Evolutionary conservation across 2,888 invertebrate genomes (phyloP).

Genomic region (Brachypterus glaber): DNA sequence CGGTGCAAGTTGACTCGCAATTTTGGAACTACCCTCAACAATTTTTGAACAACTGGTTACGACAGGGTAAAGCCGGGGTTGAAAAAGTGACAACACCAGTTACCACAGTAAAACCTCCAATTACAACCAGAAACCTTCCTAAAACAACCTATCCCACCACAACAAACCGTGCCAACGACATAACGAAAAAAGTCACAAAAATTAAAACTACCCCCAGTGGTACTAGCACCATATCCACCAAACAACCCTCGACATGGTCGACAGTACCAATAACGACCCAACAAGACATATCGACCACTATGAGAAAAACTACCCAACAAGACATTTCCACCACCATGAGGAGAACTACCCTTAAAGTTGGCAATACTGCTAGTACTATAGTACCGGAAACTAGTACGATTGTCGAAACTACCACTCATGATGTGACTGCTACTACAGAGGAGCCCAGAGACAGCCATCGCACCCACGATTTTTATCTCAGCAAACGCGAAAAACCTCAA

Average conservation of each 20-base stretch:
- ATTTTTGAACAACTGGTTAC: constrained; percentile 30
- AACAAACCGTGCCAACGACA: not conserved
- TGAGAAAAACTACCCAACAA: constrained; percentile 27
- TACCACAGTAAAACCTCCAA: constrained; percentile 15
- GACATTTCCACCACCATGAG: constrained; percentile 6
- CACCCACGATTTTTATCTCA: constrained; percentile 39
- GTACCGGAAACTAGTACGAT: constrained; percentile 36
- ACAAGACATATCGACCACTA: constrained; percentile 15
- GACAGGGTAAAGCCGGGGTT: constrained; percentile 31
- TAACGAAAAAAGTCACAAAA: not conserved
- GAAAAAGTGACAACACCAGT: constrained; percentile 19
- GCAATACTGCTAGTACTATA: constrained; percentile 20
- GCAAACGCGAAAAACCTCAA: constrained; percentile 36
- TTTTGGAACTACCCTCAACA: constrained; percentile 35
- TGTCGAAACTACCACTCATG: constrained; percentile 48
- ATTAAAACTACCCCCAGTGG: constrained; percentile 15
- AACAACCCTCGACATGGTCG: constrained; percentile 27
- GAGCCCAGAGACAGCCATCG: constrained; percentile 46
- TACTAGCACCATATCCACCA: constrained; percentile 20
- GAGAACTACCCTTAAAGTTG: constrained; percentile 23
- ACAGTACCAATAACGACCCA: constrained; percentile 26
- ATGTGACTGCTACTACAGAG: constrained; percentile 44
- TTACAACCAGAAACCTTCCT: constrained; percentile 8
- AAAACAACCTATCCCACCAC: constrained; percentile 3
- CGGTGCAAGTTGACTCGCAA: constrained; percentile 30